Conservation (phyloP, 2,888 invertebrate genomes). For the Drosophila anceps region DNA sequence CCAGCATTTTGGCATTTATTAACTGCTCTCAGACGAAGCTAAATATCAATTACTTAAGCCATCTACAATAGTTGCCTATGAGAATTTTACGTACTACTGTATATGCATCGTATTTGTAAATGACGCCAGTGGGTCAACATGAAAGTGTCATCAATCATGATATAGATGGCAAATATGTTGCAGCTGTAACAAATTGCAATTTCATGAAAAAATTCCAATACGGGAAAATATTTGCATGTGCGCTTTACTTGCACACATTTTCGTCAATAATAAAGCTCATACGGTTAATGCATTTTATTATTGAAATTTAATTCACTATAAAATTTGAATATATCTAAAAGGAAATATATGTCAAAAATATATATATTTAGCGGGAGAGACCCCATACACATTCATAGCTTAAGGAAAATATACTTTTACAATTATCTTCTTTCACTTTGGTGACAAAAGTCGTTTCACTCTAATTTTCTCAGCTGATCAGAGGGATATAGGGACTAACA, state of each 20-base stretch:
- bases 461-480: no score
- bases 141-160: conserved; percentile 58
- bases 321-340: no score
- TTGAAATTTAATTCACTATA: background rate
- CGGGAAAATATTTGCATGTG: background rate
- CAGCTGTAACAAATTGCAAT: conserved; percentile 16
- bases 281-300: background rate
- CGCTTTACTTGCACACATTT: background rate
- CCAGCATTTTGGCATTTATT: conserved; percentile 59
- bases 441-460: no score
- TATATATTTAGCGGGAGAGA: no score
- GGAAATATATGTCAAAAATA: no score
- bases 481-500: no score
- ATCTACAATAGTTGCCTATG: conserved; percentile 7
- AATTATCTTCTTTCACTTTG: no score
- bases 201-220: conserved; percentile 16
- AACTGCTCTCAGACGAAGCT: conserved; percentile 50
- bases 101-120: conserved; percentile 21
- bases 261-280: conserved; percentile 1
- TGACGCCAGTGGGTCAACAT: conserved; percentile 28
- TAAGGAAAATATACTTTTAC: no score
- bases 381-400: no score
- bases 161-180: conserved; percentile 11
- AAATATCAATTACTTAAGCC: conserved; percentile 73
- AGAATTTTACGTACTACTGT: conserved; percentile 35